Base-by-base conservation (phyloP, 2,797 vertebrate species). In the Pseudochirops cupreus region DNA sequence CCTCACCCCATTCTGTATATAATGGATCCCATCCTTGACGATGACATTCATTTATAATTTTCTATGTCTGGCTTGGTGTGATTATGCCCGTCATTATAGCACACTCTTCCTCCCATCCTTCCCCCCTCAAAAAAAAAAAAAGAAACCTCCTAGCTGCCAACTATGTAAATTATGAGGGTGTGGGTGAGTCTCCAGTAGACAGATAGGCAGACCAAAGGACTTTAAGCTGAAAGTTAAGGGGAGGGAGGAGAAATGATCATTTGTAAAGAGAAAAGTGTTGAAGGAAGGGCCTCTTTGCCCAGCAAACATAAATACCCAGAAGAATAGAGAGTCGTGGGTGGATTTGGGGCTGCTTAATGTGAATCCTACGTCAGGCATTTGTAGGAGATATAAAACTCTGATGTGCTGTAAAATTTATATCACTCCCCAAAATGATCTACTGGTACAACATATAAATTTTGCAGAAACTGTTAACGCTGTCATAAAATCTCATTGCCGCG, bases 311-410 rank as follows among this genome's bases (percentile, higher is more conserved):
- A 98, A 98, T 96, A 98, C 97, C 97, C 89, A 87, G 95, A 98
- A 98, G 97, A 98, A 98, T 98, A 95, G 91, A 98, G 93, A 97
- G 96, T 96, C 91, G 95, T 97, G 96, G 95, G 97, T 96, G 96
- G 56, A 95, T 96, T 82, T 95, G 96, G 97, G 96, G 96, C 97
- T 97, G 97, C 93, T 98, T 98, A 98, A 98, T 89, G 92, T 93
- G 98, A 98, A 98, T 98, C 96, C 96, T 97, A 92, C 96, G 98
- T 96, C 97, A 98, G 97, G 96, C 94, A 1, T 98, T 98, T 98
- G 98, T 97, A 97, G 97, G 97, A 98, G 97, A 98, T 98, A 98
- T 98, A 98, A 99, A 98, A 98, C 98, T 98, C 97, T 46, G 87
- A 98, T 92, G 54, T 96, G 95, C 94, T 98, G 97, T 98, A 98